Conservation (phyloP, 2,888 invertebrate genomes). For the Polymixis lichenea region DNA sequence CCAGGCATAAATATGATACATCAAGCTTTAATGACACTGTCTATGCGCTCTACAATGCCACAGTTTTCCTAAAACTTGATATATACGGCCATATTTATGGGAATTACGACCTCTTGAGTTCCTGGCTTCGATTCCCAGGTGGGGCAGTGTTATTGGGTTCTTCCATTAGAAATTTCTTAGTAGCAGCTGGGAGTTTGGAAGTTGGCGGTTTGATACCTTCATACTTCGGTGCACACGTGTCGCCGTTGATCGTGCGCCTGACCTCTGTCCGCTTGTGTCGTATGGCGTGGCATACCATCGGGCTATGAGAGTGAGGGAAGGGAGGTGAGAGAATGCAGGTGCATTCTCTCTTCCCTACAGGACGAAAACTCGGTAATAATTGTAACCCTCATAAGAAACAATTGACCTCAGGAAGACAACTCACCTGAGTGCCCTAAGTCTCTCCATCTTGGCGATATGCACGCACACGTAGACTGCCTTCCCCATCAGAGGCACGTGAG, state of each 20-base stretch:
- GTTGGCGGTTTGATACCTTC: too few relatives aligned
- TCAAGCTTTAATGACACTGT: not conserved
- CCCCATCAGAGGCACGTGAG: slow-evolving; percentile 90
- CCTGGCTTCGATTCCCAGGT: too few relatives aligned
- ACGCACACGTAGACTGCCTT: slow-evolving; percentile 92
- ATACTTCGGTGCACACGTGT: too few relatives aligned
- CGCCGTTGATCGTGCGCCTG: too few relatives aligned
- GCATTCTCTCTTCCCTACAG: too few relatives aligned
- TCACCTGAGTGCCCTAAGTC: slow-evolving; percentile 92
- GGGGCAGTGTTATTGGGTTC: too few relatives aligned
- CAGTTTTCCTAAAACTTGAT: not conserved
- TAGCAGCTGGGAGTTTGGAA: too few relatives aligned
- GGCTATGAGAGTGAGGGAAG: too few relatives aligned
- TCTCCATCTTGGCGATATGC: slow-evolving; percentile 92
- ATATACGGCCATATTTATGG: not conserved
- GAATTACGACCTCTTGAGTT: not conserved
- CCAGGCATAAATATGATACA: not conserved
- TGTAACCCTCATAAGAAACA: not conserved
- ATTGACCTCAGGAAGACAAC: slow-evolving; percentile 4
- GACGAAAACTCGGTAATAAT: not conserved
- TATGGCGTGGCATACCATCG: too few relatives aligned
- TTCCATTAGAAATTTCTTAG: too few relatives aligned
- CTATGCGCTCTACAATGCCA: not conserved
- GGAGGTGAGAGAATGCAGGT: too few relatives aligned
- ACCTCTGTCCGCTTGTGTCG: too few relatives aligned